Base-by-base conservation (phyloP, 2,797 vertebrate genomes). In the Thripadectes ignobilis region DNA sequence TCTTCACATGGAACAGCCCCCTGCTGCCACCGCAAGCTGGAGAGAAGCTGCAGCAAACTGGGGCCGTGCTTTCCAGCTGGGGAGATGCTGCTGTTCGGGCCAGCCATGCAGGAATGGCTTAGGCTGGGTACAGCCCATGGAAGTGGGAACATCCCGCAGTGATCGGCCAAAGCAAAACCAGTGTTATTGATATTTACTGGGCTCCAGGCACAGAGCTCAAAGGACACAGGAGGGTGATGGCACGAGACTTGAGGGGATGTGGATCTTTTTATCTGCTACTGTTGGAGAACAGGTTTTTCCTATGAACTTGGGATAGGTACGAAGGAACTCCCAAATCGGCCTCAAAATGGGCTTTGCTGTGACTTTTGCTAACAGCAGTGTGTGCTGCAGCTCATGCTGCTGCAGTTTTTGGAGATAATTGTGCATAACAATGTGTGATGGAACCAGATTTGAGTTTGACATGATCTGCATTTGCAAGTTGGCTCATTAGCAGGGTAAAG, bases 231-330 rank as follows among this genome's bases (percentile, higher is more conserved):
- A 58, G 15, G 10, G 16, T 0, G 14, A 41, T 66, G 63, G 61
- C 0, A 4, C 0, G 0, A 65, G 61, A 29, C 9, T 48, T 48
- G 34, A 61, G 14, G 24, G 32, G 26, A 41, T 6, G 9, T 24
- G 26, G 5, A 27, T 55, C 45, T 3, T 3, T 46, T 67, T 81
- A 18, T 19, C 34, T 72, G 46, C 14, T 52, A 1, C 10, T 23
- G 29, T n/a, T 57, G 19, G 45, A 61, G 36, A 76, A 34, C 9
- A 1, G 6, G 7, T 36, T 81, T 74, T 63, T 66, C 26, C 45
- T 51, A 5, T 29, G 12, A 39, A 14, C 68, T 83, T 0, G 2
- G 43, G 76, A 65, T 2, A 59, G 23, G 10, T 15, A 12, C 39
- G 43, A 66, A 46, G 6, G 6, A 51, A 51, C 9, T 68, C 23